phyloP scores from a whole-genome alignment of 2,113 vertebrate species.

The Mus spicilegus region DNA sequence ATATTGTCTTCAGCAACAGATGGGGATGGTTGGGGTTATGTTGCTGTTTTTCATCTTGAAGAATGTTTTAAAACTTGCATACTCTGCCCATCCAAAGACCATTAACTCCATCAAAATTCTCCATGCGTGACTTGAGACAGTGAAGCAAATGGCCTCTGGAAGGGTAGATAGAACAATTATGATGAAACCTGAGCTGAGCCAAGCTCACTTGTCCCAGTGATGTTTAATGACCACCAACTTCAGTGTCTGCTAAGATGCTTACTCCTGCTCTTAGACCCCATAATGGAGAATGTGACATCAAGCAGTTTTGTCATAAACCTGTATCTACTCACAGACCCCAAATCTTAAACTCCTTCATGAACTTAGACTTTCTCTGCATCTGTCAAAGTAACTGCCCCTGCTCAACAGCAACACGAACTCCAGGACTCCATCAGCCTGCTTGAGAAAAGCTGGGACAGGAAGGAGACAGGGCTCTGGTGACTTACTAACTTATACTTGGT shows the following conservation, averaged over 20 bases:
- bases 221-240: not conserved
- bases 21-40: not conserved
- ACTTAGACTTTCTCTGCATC: not conserved
- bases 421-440: not conserved
- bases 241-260: not conserved
- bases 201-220: not conserved
- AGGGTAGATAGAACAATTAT: not conserved
- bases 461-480: not conserved
- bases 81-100: not conserved
- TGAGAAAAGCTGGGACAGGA: not conserved
- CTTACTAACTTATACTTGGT: not conserved
- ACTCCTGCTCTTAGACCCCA: not conserved
- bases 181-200: not conserved
- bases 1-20: conserved; percentile 11
- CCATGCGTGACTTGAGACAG: not conserved
- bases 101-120: not conserved
- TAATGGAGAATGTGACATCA: not conserved
- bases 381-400: not conserved
- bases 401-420: not conserved
- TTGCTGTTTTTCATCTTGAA: not conserved
- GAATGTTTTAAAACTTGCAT: not conserved
- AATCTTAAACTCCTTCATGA: not conserved
- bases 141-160: conserved; percentile 1
- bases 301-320: conserved; percentile 18
- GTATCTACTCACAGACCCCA: not conserved